phyloP scores from a whole-genome alignment of 1,140 invertebrate genomes.

The Lordiphosa collinella region DNA sequence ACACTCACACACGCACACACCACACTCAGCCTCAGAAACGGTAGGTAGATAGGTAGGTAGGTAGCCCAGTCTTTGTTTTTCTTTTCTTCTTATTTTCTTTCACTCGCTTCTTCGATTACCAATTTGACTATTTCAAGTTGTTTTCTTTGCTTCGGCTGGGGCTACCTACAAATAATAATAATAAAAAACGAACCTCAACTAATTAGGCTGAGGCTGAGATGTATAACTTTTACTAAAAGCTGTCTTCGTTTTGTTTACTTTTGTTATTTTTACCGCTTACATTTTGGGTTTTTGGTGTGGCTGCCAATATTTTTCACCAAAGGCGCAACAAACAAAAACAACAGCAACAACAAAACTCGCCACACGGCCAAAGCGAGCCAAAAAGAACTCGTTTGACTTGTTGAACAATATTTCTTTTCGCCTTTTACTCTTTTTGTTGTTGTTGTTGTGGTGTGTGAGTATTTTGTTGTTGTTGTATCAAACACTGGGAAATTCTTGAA shows the following conservation, averaged over 20 bases:
- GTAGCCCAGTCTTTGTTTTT: background rate
- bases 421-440: constrained; percentile 43
- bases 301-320: constrained; percentile 77
- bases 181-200: constrained; percentile 19
- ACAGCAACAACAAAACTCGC: constrained; percentile 57
- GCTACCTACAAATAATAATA: constrained; percentile 1
- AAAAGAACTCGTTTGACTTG: constrained; percentile 78
- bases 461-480: constrained; percentile 35
- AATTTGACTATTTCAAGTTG: constrained; percentile 70
- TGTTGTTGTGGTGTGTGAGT: constrained; percentile 34
- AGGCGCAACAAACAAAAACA: constrained; percentile 55
- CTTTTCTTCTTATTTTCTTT: background rate
- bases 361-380: constrained; percentile 75
- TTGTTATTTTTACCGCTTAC: constrained; percentile 32
- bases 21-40: constrained; percentile 14
- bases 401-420: constrained; percentile 76
- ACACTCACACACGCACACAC: constrained; percentile 10
- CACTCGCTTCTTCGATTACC: constrained; percentile 49
- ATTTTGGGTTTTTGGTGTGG: constrained; percentile 41
- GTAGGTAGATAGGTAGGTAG: constrained; percentile 3
- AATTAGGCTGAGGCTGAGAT: constrained; percentile 15
- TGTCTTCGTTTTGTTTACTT: constrained; percentile 16
- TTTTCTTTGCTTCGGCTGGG: constrained; percentile 46
- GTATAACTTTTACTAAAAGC: constrained; percentile 13
- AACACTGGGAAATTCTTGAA: constrained; percentile 38